Base-by-base conservation (phyloP, 2,797 vertebrate species). In the Streptopelia turtur region DNA sequence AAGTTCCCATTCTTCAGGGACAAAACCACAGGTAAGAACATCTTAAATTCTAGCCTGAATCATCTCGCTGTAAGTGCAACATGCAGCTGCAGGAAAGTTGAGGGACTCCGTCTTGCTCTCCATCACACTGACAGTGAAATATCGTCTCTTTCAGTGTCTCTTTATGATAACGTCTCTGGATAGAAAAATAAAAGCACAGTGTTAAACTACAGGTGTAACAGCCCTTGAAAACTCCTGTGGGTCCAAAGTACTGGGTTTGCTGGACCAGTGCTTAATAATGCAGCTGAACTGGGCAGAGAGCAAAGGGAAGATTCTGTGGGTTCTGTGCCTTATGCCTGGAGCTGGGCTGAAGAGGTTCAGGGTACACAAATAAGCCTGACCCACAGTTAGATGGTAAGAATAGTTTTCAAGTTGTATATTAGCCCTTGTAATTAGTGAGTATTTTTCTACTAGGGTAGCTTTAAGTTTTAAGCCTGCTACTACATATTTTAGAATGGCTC, bases 161-260 rank as follows among this genome's bases (percentile, higher is more conserved):
- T 69, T 59, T 9, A 28, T 2, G 2, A 27, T 9, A 33, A 31
- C 0, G 7, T 22, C 35, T 56, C 17, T 2, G 6, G 37, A 11
- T 57, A 37, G 12, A 23, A 71, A 49, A 71, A 79, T 14, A 50
- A 61, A 83, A 74, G 20, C 9, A 10, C 1, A 10, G 4, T 4
- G 28, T 56, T 47, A 64, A 84, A 31, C 30, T 45, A 1, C 12
- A n/a, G 8, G 23, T 43, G 17, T 17, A 68, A 47, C 12, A 84
- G 57, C 30, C 21, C 70, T 33, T 45, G n/a, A 9, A 68, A 68
- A 24, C 22, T 31, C 64, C 56, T 0, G 6, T 1, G 9, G 18
- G 10, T 43, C 21, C 31, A 6, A 28, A 33, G n/a, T 33, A 10
- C 11, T 75, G 57, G 35, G 6, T 65, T 72, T 76, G n/a, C 53